Conservation (phyloP, 2,113 vertebrate genomes). For the Phaethon lepturus region DNA sequence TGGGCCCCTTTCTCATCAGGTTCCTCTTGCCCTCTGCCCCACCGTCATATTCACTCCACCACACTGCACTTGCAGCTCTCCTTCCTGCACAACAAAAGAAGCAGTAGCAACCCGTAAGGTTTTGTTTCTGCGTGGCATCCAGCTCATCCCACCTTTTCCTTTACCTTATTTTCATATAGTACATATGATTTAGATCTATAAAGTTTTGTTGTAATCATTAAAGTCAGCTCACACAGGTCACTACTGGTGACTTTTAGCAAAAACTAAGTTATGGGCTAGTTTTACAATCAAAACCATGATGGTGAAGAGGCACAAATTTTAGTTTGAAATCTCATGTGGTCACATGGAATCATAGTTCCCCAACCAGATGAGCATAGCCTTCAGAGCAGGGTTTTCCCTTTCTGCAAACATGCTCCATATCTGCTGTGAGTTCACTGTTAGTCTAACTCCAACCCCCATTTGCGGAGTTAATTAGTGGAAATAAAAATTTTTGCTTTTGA, state of each 20-base stretch:
- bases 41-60: background rate
- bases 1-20: background rate
- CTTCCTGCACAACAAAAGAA: background rate
- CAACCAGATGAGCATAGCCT: background rate
- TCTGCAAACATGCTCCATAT: background rate
- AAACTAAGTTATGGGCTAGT: background rate
- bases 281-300: background rate
- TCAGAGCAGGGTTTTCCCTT: background rate
- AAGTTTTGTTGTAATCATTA: background rate
- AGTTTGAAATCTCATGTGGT: background rate
- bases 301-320: background rate
- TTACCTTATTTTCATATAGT: background rate
- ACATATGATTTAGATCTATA: background rate
- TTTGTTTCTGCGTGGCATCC: background rate
- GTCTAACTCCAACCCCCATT: rapidly evolving
- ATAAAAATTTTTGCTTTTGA: background rate
- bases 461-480: background rate
- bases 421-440: background rate
- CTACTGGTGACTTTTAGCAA: background rate
- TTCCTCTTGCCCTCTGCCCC: background rate
- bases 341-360: background rate
- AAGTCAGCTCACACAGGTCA: background rate
- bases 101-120: background rate
- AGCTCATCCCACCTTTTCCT: background rate
- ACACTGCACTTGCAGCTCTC: background rate